Base-by-base conservation (phyloP, 1,140 invertebrate species). In the Holcopasites calliopsidis region DNA sequence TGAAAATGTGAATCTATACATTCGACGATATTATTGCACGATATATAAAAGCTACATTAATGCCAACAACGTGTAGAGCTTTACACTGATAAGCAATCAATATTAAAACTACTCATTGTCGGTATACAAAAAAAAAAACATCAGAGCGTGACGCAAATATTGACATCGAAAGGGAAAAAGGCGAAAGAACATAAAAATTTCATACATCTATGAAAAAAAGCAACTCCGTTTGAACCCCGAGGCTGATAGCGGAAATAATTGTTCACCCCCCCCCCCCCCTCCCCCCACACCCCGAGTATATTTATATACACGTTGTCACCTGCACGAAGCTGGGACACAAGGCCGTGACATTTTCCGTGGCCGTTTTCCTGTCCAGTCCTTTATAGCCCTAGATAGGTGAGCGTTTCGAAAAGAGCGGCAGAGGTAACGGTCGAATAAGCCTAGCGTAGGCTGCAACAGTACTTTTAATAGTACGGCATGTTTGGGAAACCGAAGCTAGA, bases 271-370 rank as follows among this genome's bases (percentile, higher is more conserved):
- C 62, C 35, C 26, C 6, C 38, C 6, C 6, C 6, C 6, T 40
- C 13, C 35, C 47, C 74, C 61, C 52, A 74, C 61, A 28, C 38
- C 13, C n/a, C n/a, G 13, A 4, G 11, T n/a, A 16, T 74, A 66
- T 74, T 66, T 69, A 75, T 75, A 68, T 33, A 60, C n/a, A 31
- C 31, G 23, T n/a, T 66, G 38, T 11, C 11, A n/a, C 18, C 38
- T 21, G 18, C 33, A 31, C 31, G 47, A 40, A 40, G 42, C 40
- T 47, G 42, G 35, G 40, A 82, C 65, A 76, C 61, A 77, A 86
- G 85, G 84, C 80, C 85, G 70, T 84, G 82, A 82, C 83, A 83
- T 88, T 89, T 87, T 87, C 86, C 80, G 77, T 81, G 84, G 79
- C 82, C 80, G 82, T 86, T 89, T 88, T 84, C 73, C 82, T 77